Evolutionary conservation across 2,888 invertebrate genomes (phyloP).

Genomic region (Thera obeliscata): DNA sequence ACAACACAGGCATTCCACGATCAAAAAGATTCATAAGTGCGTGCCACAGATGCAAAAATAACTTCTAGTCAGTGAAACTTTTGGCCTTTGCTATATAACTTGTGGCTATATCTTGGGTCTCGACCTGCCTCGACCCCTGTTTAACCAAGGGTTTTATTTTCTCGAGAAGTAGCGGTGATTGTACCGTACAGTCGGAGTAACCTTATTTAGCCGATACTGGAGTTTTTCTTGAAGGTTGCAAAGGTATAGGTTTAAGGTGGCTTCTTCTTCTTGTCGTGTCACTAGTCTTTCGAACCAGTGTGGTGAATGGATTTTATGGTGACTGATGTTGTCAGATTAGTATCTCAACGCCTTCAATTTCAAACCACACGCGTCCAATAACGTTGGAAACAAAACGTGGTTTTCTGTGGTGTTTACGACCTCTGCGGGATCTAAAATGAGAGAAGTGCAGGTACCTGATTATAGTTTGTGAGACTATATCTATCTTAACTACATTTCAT

Average conservation of each 20-base stretch:
- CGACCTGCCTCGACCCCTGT: constrained; percentile 15
- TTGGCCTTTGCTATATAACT: neutral
- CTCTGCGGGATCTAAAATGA: too few relatives aligned
- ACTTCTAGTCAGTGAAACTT: neutral
- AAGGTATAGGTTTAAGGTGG: neutral
- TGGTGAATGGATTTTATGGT: too few relatives aligned
- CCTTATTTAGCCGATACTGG: constrained; percentile 5
- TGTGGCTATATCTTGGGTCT: neutral
- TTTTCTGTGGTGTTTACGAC: too few relatives aligned
- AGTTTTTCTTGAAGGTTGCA: neutral
- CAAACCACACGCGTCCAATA: too few relatives aligned
- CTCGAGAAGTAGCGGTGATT: constrained; percentile 29
- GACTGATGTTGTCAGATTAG: too few relatives aligned
- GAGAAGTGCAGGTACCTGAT: too few relatives aligned
- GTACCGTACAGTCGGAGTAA: constrained; percentile 15
- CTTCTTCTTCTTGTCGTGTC: too few relatives aligned
- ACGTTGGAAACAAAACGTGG: too few relatives aligned
- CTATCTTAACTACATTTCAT: too few relatives aligned
- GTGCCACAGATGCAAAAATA: neutral
- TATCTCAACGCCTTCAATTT: too few relatives aligned
- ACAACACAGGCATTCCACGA: neutral
- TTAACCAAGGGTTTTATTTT: constrained; percentile 28
- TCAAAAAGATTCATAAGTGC: neutral
- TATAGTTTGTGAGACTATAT: too few relatives aligned
- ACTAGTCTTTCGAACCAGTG: too few relatives aligned